Evolutionary conservation across 2,113 vertebrate genomes (phyloP), one percentile per base, ranked within the genome.

Genomic region (Sula dactylatra): DNA sequence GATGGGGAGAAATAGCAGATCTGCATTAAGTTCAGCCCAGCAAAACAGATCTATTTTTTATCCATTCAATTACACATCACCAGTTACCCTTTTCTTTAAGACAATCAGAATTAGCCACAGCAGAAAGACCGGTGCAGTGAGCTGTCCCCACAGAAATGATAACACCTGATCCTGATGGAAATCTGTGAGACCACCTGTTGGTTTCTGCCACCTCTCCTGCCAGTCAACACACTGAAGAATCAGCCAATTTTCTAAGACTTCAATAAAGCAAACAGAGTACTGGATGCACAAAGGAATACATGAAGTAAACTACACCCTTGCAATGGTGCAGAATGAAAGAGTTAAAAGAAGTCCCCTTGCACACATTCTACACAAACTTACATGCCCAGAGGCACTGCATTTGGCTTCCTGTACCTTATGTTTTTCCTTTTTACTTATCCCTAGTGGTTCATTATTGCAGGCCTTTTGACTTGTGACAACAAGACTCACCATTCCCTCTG

Each of bases 381-480:
- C 7, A 40, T 31, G 45, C 78, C 81, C 71, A 95, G 74, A 70
- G 66, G 89, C 70, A 47, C 38, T 55, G 42, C 78, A 88, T 85
- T 95, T 91, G 78, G n/a, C 86, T 94, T 95, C 89, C 93, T 86
- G 42, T 70, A 90, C 77, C 78, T 86, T 54, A 16, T 49, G 52
- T 82, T 93, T 89, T 95, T 59, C 73, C 62, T 86, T 89, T 96
- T 73, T 70, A 82, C 77, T 79, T 85, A 76, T 38, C 87, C 77
- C 55, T 61, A 31, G 78, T 67, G 64, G 87, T 93, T 97, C 83
- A 27, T 89, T 88, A 81, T 71, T 80, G 56, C 73, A 87, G 87
- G 52, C 59, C 72, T 95, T 94, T 69, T 52, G 95, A 92, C 97
- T 95, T 97, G 97, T 96, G 88, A 93, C 95, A 96, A 96, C 95